Evolutionary conservation across 2,888 invertebrate species (phyloP).

Genomic region (Pseudoips prasinana): DNA sequence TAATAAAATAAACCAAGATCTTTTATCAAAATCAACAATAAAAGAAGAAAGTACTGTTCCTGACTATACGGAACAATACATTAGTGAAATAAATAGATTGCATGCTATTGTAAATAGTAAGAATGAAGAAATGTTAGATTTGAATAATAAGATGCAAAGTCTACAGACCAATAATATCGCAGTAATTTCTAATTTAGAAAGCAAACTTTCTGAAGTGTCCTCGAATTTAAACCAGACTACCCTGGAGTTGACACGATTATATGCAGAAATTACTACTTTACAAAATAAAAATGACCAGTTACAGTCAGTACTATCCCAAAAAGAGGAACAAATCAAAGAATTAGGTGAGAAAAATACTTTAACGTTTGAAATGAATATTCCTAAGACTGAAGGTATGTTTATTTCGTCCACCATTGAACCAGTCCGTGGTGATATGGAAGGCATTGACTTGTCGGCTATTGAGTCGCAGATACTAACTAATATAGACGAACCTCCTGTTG

Average conservation of each 20-base stretch:
- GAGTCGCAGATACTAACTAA: slow-evolving; percentile 71
- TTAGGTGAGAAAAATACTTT: slow-evolving; percentile 61
- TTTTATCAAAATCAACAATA: slow-evolving; percentile 43
- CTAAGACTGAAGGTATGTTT: slow-evolving; percentile 76
- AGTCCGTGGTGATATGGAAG: slow-evolving; percentile 46
- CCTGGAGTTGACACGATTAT: slow-evolving; percentile 38
- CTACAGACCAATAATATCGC: slow-evolving; percentile 46
- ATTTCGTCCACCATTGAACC: slow-evolving; percentile 74
- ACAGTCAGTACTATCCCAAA: slow-evolving; percentile 44
- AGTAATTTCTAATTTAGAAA: slow-evolving; percentile 46
- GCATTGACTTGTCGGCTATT: slow-evolving; percentile 50
- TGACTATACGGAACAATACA: slow-evolving; percentile 74
- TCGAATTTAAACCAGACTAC: slow-evolving; percentile 41
- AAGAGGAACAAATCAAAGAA: slow-evolving; percentile 62
- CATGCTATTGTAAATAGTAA: slow-evolving; percentile 74
- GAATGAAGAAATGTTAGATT: slow-evolving; percentile 68
- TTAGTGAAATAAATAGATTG: slow-evolving; percentile 81
- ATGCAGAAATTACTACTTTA: slow-evolving; percentile 39
- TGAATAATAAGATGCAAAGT: slow-evolving; percentile 48
- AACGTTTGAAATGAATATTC: slow-evolving; percentile 74
- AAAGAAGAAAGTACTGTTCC: slow-evolving; percentile 40
- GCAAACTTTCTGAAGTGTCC: slow-evolving; percentile 57
- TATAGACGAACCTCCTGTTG: slow-evolving; percentile 25
- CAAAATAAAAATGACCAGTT: slow-evolving; percentile 50
- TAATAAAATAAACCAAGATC: slow-evolving; percentile 53